Evolutionary conservation across 2,113 vertebrate species (phyloP).

Genomic region (Ctenomys sociabilis): DNA sequence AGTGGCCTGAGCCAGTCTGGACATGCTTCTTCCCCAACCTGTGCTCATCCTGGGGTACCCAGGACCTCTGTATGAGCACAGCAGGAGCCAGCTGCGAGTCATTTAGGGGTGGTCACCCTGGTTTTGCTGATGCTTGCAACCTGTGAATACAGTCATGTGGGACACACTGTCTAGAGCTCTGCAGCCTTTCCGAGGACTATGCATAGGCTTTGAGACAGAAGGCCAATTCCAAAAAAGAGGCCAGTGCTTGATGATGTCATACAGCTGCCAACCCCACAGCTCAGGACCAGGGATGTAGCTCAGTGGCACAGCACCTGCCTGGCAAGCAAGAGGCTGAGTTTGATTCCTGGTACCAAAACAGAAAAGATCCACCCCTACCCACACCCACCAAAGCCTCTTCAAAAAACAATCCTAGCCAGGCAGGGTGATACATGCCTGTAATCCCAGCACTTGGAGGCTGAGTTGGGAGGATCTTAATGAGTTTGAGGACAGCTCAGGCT

Average conservation of each 20-base stretch:
- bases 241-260: rapidly evolving
- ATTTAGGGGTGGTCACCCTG: neutral
- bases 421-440: neutral
- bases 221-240: neutral
- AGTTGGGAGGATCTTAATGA: neutral
- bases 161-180: neutral
- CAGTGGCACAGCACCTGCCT: neutral
- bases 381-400: neutral
- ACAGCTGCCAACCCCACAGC: neutral
- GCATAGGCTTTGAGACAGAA: neutral
- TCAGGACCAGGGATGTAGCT: neutral
- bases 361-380: neutral
- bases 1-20: neutral
- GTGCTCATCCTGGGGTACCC: neutral
- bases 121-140: neutral
- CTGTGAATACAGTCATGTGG: neutral
- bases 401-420: neutral
- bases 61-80: neutral
- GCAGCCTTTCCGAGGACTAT: neutral
- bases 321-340: neutral
- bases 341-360: neutral
- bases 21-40: neutral
- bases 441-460: neutral
- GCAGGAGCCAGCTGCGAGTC: neutral
- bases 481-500: neutral